Percentiles rank a stretch among this genome's conserved stretches.
These are phyloP conservation scores for Rhynchophorus ferrugineus DNA, from an alignment of 1,140 invertebrate species.

Conservation along the genomic window DNA sequence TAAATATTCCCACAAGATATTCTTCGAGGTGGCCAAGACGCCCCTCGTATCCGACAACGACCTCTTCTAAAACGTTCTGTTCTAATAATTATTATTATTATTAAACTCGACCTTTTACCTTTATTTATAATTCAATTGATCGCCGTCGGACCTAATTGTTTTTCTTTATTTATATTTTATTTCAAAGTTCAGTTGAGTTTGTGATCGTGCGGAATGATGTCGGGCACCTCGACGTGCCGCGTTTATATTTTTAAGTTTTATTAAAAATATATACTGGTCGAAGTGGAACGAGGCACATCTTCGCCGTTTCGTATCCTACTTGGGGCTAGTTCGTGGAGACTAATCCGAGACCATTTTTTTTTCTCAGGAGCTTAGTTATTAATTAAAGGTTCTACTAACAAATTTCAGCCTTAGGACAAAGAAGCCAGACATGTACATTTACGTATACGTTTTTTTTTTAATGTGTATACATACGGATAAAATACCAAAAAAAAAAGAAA, in stretches of 20 bases:
- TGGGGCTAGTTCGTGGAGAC: too few species aligned
- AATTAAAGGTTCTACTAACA: too few species aligned
- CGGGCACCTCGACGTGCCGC: too few species aligned
- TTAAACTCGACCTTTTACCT: not conserved
- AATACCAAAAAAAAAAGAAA: too few species aligned
- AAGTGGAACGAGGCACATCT: too few species aligned
- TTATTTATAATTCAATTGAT: not conserved
- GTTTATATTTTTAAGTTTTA: constrained; percentile 13
- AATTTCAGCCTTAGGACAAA: too few species aligned
- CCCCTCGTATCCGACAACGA: constrained; percentile 47
- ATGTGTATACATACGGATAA: too few species aligned
- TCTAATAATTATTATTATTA: constrained; percentile 3
- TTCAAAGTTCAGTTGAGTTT: constrained; percentile 6
- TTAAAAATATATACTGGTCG: constrained; percentile 2
- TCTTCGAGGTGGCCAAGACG: constrained; percentile 74
- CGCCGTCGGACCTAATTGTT: not conserved
- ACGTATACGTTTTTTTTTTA: too few species aligned
- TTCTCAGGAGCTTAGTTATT: too few species aligned
- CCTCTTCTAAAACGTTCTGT: constrained; percentile 17
- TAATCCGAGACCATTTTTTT: too few species aligned
- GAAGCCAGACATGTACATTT: too few species aligned
- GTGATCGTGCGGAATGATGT: constrained; percentile 2
- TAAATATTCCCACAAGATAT: constrained; percentile 94
- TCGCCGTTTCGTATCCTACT: too few species aligned
- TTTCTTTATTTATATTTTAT: constrained; percentile 12